These are phyloP conservation scores for Varecia variegata DNA, from an alignment of 2,797 vertebrate genomes.

Conservation along the genomic window DNA sequence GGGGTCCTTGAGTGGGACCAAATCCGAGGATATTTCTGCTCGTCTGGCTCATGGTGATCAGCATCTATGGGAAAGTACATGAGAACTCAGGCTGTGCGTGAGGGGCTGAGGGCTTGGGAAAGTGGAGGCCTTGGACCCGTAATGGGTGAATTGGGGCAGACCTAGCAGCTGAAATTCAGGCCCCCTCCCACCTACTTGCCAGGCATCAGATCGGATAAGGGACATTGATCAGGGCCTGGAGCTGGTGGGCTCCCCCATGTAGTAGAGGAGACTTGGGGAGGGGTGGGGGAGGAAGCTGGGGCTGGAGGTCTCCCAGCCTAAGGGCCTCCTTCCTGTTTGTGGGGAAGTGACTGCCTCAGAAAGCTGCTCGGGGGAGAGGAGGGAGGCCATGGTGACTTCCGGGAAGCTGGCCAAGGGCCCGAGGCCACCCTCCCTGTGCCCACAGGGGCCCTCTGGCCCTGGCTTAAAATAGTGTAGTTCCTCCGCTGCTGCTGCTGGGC, in stretches of 20 bases:
- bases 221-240: background rate
- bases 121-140: conserved; percentile 87
- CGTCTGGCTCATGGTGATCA: background rate
- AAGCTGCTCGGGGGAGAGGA: conserved; percentile 63
- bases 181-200: background rate
- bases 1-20: background rate
- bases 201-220: background rate
- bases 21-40: background rate
- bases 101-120: background rate
- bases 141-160: conserved; percentile 85
- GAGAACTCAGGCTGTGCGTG: background rate
- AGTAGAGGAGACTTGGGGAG: background rate
- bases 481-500: conserved; percentile 11
- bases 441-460: conserved; percentile 65
- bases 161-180: conserved; percentile 76
- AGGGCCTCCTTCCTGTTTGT: conserved; percentile 78
- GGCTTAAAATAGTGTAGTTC: conserved; percentile 79
- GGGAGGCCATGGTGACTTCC: conserved; percentile 76
- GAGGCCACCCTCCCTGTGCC: conserved; percentile 71
- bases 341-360: conserved; percentile 71
- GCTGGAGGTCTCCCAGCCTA: conserved; percentile 56
- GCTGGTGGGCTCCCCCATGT: background rate
- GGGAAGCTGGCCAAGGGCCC: conserved; percentile 74
- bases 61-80: background rate
- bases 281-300: conserved; percentile 46